Conservation (phyloP, 1,140 invertebrate species). For the Aphaenogaster rudis region DNA sequence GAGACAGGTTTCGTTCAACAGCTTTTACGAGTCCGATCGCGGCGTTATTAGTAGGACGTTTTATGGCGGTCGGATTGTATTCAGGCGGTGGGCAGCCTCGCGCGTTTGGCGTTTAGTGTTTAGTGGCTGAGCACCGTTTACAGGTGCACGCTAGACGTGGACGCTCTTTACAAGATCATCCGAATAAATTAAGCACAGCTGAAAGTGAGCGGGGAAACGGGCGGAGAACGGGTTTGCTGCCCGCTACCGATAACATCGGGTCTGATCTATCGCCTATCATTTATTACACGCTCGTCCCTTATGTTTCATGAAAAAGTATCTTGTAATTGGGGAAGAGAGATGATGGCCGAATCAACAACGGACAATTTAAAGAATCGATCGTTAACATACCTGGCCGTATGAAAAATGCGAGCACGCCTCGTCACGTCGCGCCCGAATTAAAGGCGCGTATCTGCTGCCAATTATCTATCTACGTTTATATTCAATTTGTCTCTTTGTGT, state of each 20-base stretch:
- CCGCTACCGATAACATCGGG: slow-evolving; percentile 65
- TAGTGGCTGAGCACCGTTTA: slow-evolving; percentile 50
- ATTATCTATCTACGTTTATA: slow-evolving; percentile 32
- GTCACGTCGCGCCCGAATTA: slow-evolving; percentile 23
- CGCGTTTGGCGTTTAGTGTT: slow-evolving; percentile 57
- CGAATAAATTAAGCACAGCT: slow-evolving; percentile 73
- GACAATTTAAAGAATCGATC: slow-evolving; percentile 35
- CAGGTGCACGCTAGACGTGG: slow-evolving; percentile 71
- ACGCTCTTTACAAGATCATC: slow-evolving; percentile 73
- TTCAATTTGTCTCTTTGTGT: slow-evolving; percentile 38
- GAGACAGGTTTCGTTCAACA: slow-evolving; percentile 76
- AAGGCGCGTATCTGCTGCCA: not conserved
- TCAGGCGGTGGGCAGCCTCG: slow-evolving; percentile 26
- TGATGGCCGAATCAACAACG: slow-evolving; percentile 8
- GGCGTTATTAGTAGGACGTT: slow-evolving; percentile 85
- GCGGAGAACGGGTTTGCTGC: slow-evolving; percentile 61
- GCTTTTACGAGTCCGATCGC: slow-evolving; percentile 85
- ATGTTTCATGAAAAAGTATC: slow-evolving; percentile 49
- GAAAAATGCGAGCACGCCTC: slow-evolving; percentile 47
- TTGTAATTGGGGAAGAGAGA: slow-evolving; percentile 44
- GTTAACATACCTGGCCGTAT: slow-evolving; percentile 21
- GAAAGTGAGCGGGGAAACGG: not conserved
- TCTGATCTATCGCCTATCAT: slow-evolving; percentile 68
- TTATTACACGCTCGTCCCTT: slow-evolving; percentile 56
- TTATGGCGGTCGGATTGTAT: slow-evolving; percentile 76